Conservation (phyloP, 2,113 vertebrate species). For the Gobio gobio region DNA sequence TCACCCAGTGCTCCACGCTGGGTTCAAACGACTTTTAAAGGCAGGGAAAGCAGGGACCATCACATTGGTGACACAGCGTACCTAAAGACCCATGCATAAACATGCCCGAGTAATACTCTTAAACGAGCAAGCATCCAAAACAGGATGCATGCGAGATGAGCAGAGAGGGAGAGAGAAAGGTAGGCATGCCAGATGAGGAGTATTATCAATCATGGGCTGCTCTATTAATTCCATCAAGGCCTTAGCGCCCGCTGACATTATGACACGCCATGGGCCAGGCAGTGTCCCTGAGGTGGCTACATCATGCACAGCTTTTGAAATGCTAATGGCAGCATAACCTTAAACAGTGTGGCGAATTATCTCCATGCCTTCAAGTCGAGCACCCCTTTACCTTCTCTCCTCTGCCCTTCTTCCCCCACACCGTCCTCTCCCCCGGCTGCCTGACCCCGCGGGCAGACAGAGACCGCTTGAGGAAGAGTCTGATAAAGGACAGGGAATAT, state of each 20-base stretch:
- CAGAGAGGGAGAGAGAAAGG: constrained; percentile 30
- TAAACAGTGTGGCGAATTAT: constrained; percentile 55
- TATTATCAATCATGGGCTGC: constrained; percentile 60
- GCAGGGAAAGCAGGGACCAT: constrained; percentile 30
- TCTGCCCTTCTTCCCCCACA: background rate
- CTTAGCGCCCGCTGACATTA: constrained; percentile 53
- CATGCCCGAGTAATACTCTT: constrained; percentile 34
- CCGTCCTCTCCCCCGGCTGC: background rate
- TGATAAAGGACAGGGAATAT: constrained; percentile 52
- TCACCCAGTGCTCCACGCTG: constrained; percentile 12
- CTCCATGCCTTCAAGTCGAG: constrained; percentile 47
- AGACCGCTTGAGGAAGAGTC: constrained; percentile 46
- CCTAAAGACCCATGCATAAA: constrained; percentile 56
- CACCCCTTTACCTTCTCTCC: constrained; percentile 30
- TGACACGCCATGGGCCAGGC: constrained; percentile 54
- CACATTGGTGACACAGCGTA: background rate
- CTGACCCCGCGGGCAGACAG: constrained; percentile 40
- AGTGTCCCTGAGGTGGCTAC: constrained; percentile 47
- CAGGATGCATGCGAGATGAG: constrained; percentile 37
- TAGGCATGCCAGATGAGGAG: constrained; percentile 49
- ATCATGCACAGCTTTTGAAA: constrained; percentile 55
- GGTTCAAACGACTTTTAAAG: constrained; percentile 37
- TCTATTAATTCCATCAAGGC: constrained; percentile 64
- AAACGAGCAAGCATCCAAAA: constrained; percentile 42
- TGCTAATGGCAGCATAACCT: constrained; percentile 60